Conservation (phyloP, 2,113 vertebrate genomes). For the Potamarius usumacintae region DNA sequence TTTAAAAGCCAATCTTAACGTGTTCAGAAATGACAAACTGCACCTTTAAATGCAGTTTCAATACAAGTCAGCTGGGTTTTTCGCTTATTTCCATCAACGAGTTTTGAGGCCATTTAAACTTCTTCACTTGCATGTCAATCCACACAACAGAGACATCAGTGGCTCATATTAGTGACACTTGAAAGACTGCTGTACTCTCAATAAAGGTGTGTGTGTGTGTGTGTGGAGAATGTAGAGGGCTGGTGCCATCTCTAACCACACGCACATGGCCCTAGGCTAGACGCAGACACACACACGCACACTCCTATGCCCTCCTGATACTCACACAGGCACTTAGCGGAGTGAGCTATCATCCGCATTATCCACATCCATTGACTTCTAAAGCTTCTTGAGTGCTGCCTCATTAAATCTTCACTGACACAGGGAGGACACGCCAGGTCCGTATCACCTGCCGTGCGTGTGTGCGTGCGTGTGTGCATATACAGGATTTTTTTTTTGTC, state of each 20-base stretch:
- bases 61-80: neutral
- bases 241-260: conserved; percentile 23
- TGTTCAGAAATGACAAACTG: neutral
- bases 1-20: neutral
- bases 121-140: conserved; percentile 12
- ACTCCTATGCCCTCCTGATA: conserved; percentile 36
- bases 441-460: conserved; percentile 35
- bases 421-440: conserved; percentile 66
- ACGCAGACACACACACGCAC: conserved; percentile 5
- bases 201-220: neutral
- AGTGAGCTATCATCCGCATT: conserved; percentile 66
- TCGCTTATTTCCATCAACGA: neutral
- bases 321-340: conserved; percentile 54
- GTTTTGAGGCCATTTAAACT: neutral
- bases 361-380: conserved; percentile 75
- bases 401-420: conserved; percentile 77
- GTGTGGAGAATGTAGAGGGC: conserved; percentile 2
- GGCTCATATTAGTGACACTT: conserved; percentile 47
- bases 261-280: conserved; percentile 40
- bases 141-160: conserved; percentile 47
- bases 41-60: neutral
- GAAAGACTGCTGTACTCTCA: conserved; percentile 33
- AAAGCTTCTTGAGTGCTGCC: conserved; percentile 73
- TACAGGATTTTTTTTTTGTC: neutral
- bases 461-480: neutral